phyloP scores from a whole-genome alignment of 2,888 invertebrate species.

The Stenchaetothrips biformis region DNA sequence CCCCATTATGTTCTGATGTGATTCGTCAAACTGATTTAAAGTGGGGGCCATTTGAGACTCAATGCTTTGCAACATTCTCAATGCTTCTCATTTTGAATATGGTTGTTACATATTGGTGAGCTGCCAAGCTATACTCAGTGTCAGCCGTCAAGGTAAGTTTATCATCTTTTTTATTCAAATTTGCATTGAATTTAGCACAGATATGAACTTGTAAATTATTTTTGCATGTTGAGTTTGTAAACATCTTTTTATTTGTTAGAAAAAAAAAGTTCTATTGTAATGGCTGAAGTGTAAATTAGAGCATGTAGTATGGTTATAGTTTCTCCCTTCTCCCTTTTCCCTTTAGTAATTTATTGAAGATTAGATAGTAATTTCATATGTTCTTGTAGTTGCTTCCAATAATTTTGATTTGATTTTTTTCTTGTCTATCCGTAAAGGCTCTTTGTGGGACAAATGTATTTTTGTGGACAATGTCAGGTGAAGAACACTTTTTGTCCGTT shows the following conservation, averaged over 20 bases:
- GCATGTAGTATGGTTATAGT: too few species aligned
- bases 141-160: neutral
- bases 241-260: too few species aligned
- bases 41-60: too few species aligned
- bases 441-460: constrained; percentile 10
- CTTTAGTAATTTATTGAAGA: too few species aligned
- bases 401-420: neutral
- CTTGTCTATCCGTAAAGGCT: neutral
- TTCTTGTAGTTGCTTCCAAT: neutral
- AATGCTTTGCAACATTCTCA: neutral
- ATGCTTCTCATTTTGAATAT: neutral
- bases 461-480: constrained; percentile 20
- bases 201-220: neutral
- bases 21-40: too few species aligned
- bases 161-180: neutral
- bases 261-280: too few species aligned
- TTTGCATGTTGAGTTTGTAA: too few species aligned
- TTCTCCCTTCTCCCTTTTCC: too few species aligned
- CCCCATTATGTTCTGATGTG: too few species aligned
- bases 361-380: too few species aligned
- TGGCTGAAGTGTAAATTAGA: too few species aligned
- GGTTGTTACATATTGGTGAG: neutral
- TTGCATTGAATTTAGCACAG: too few species aligned
- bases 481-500: neutral
- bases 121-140: neutral